Evolutionary conservation across 2,113 vertebrate genomes (phyloP).

Genomic region (Nothoprocta pentlandii): DNA sequence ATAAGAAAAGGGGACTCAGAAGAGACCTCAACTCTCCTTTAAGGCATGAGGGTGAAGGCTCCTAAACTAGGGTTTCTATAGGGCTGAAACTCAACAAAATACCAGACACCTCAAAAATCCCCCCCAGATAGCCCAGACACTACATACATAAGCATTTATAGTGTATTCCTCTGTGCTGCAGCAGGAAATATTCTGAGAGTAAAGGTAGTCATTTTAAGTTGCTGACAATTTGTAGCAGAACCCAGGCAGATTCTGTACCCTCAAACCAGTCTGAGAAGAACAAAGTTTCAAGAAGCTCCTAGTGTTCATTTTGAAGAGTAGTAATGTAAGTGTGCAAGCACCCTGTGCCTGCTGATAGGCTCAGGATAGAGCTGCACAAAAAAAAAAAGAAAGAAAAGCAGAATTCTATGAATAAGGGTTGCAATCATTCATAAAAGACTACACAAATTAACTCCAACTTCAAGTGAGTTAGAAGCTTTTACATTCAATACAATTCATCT

Average conservation of each 20-base stretch:
- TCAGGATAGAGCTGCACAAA: background rate
- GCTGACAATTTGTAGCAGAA: background rate
- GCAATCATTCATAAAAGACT: background rate
- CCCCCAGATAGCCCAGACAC: background rate
- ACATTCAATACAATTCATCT: background rate
- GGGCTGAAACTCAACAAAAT: background rate
- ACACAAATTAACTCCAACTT: too few relatives aligned
- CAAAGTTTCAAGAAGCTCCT: background rate
- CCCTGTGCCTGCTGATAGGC: background rate
- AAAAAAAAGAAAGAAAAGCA: background rate
- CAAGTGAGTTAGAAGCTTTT: too few relatives aligned
- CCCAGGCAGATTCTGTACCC: background rate
- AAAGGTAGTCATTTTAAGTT: background rate
- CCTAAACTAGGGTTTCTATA: too few relatives aligned
- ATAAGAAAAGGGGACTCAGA: background rate
- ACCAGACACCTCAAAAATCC: background rate
- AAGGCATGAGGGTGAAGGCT: background rate
- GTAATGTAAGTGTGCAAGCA: rapidly evolving
- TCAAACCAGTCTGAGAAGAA: background rate
- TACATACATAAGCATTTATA: background rate
- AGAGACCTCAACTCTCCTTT: background rate
- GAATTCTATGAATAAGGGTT: background rate
- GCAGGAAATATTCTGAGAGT: background rate
- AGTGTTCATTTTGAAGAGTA: background rate
- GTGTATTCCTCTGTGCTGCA: background rate